Evolutionary conservation across 2,113 vertebrate species (phyloP).

Genomic region (Tachycineta bicolor): DNA sequence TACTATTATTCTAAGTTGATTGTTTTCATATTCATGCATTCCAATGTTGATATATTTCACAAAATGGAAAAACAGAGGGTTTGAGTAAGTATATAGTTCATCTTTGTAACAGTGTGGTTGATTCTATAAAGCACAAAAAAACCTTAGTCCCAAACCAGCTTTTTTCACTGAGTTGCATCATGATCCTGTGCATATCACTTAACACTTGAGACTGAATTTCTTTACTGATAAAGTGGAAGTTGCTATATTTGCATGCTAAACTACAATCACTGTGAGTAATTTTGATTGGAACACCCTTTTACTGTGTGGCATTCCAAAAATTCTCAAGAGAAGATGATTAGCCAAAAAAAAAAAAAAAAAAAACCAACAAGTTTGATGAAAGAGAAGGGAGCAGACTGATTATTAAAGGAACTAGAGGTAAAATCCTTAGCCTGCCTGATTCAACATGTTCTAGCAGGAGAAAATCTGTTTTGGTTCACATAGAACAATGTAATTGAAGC

Average conservation of each 20-base stretch:
- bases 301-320: neutral
- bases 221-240: neutral
- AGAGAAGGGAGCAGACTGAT: neutral
- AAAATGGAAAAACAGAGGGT: neutral
- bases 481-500: neutral
- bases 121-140: neutral
- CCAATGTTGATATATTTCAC: neutral
- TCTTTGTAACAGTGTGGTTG: neutral
- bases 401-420: neutral
- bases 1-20: neutral
- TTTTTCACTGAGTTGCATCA: neutral
- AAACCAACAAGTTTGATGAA: neutral
- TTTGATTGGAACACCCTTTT: neutral
- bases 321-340: neutral
- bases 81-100: neutral
- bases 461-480: neutral
- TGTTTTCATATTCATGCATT: neutral
- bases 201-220: neutral
- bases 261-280: neutral
- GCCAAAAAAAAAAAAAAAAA: neutral
- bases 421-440: neutral
- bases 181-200: neutral
- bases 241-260: neutral
- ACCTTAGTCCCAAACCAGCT: neutral
- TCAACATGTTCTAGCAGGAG: neutral